Evolutionary conservation across 1,140 invertebrate species (phyloP).

Genomic region (Nephotettix cincticeps): DNA sequence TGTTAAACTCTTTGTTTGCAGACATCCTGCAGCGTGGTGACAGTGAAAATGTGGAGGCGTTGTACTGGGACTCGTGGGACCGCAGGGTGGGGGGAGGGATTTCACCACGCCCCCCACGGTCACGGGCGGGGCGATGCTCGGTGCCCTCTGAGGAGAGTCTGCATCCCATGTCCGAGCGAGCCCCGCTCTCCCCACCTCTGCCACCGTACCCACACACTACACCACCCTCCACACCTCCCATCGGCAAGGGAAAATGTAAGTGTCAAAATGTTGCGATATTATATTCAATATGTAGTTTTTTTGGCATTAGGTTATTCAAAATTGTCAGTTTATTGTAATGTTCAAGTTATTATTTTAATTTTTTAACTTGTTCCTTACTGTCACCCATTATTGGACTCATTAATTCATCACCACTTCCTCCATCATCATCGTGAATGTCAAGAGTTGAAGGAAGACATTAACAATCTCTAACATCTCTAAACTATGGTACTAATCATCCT

Average conservation of each 20-base stretch:
- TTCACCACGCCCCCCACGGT: conserved; percentile 58
- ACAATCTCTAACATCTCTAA: no score
- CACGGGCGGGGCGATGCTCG: conserved; percentile 54
- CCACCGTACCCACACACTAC: conserved; percentile 48
- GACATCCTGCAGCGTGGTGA: conserved; percentile 62
- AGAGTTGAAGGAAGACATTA: no score
- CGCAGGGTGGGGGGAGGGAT: conserved; percentile 51
- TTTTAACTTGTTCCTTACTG: no score
- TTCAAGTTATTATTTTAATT: no score
- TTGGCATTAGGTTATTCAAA: no score
- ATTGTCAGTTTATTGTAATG: background rate
- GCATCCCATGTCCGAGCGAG: conserved; percentile 47
- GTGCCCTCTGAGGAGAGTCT: conserved; percentile 61
- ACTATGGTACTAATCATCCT: no score
- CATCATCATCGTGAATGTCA: no score
- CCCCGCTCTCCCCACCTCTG: conserved; percentile 43
- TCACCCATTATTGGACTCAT: no score
- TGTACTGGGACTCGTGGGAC: conserved; percentile 96
- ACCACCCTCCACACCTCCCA: conserved; percentile 64
- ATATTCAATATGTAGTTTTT: background rate
- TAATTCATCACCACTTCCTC: no score
- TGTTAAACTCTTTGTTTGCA: no score
- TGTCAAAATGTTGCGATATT: background rate
- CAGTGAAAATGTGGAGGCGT: conserved; percentile 57
- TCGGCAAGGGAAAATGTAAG: conserved; percentile 50